Evolutionary conservation across 2,113 vertebrate species (phyloP).

Genomic region (Pelobates fuscus): DNA sequence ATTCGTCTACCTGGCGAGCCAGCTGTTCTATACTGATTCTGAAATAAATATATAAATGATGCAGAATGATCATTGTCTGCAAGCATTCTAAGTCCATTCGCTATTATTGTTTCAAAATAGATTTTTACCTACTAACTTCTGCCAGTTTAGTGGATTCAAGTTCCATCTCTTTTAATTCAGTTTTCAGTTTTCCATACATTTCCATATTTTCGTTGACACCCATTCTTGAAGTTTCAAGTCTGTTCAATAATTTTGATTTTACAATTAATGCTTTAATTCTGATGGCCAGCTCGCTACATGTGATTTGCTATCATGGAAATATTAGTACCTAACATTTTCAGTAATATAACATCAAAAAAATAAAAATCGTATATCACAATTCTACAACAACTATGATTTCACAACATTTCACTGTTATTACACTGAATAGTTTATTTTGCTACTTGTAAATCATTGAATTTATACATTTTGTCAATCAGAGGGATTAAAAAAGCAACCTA

Average conservation of each 20-base stretch:
- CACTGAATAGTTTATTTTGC: no score
- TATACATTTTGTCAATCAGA: no score
- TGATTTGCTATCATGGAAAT: no score
- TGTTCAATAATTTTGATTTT: constrained; percentile 38
- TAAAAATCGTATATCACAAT: no score
- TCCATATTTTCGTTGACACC: constrained; percentile 56
- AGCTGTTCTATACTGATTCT: constrained; percentile 15
- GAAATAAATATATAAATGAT: neutral
- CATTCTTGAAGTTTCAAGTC: constrained; percentile 46
- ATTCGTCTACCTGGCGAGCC: constrained; percentile 3
- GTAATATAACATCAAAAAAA: no score
- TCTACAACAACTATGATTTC: no score
- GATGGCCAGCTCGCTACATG: no score
- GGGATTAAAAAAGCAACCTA: no score
- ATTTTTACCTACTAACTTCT: constrained; percentile 18
- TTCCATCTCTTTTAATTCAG: constrained; percentile 59
- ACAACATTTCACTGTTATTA: no score
- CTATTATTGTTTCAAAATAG: neutral
- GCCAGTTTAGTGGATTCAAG: constrained; percentile 47
- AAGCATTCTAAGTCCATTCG: neutral
- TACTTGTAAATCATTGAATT: no score
- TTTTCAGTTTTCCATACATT: constrained; percentile 47
- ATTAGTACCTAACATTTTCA: no score
- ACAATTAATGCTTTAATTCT: no score
- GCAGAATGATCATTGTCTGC: neutral